Evolutionary conservation across 2,113 vertebrate species (phyloP), one percentile per base, ranked within the genome.

Genomic region (Alethe castanea): DNA sequence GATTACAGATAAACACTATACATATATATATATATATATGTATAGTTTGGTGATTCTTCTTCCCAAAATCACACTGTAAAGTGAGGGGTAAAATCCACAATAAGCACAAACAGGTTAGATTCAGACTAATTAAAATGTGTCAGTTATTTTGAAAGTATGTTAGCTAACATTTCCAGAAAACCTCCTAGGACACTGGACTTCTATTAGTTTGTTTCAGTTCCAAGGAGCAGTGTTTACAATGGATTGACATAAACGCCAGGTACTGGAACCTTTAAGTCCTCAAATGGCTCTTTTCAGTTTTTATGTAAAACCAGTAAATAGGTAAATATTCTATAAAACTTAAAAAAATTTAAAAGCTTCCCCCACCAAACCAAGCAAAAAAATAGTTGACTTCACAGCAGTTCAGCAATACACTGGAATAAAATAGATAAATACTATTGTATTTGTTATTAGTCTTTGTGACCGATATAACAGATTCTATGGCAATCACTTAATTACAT

Each of bases 401-500:
- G 65, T 82, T 81, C 40, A 92, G 56, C n/a, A 47, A 14, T 38
- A 93, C 92, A 26, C 69, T 92, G 67, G 53, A 76, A 87, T 80
- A 86, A 82, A 82, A 56, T 29, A 33, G 70, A 13, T 65, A 89
- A 79, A 23, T 76, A 31, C 18, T 40, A 17, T 31, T 88, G 17
- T 76, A 35, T 67, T 85, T 97, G 44, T 50, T 76, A 20, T 53
- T 92, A 79, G 36, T 57, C 70, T 79, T 81, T 69, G 44, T 64
- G 77, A 64, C 36, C 91, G 82, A 62, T 85, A 53, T 82, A 94
- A 88, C 64, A 62, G 54, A 50, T 60, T 96, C 67, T 93, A 26
- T 74, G 82, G 86, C 93, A 97, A 88, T 95, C 48, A 77, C 88
- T 78, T 95, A 96, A 97, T 97, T 96, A 98, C 98, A 96, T 96